A percentile compares a stretch with the other conserved stretches of the same genome.
phyloP scores from a whole-genome alignment of 2,888 invertebrate species.

The Nebria brevicollis region DNA sequence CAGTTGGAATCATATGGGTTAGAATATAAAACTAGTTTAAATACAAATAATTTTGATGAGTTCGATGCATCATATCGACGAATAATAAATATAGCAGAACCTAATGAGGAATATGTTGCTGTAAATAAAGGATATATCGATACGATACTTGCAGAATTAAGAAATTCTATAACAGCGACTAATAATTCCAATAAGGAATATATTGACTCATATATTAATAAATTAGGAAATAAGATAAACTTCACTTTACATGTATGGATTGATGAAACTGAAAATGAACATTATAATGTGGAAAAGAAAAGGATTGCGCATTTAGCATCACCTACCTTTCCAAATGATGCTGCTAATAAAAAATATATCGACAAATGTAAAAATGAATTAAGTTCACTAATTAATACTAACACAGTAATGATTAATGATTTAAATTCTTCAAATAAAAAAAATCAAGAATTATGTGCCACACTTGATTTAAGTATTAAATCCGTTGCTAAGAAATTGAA shows the following conservation, averaged over 20 bases:
- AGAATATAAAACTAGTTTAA: background rate
- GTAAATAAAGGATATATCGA: slow-evolving; percentile 27
- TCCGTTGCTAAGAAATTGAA: background rate
- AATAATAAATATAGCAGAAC: slow-evolving; percentile 1
- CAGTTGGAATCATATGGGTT: background rate
- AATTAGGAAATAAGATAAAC: background rate
- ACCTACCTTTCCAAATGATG: background rate
- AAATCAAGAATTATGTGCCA: background rate
- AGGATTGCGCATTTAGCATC: background rate
- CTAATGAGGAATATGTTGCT: slow-evolving; percentile 6
- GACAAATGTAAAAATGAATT: background rate
- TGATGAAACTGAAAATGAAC: background rate
- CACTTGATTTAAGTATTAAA: background rate
- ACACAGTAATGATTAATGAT: too few relatives aligned
- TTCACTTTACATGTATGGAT: background rate
- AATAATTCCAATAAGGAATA: too few relatives aligned
- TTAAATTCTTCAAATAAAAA: too few relatives aligned
- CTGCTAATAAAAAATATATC: background rate
- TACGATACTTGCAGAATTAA: too few relatives aligned
- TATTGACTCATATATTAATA: background rate
- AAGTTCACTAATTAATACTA: too few relatives aligned
- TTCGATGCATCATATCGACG: background rate
- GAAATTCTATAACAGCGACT: too few relatives aligned
- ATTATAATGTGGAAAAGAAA: background rate
- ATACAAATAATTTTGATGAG: slow-evolving; percentile 3